A percentile compares a stretch with the other conserved stretches of the same genome.
These are phyloP conservation scores for Bombyx huttoni DNA, from an alignment of 2,888 invertebrate species.

Conservation along the genomic window DNA sequence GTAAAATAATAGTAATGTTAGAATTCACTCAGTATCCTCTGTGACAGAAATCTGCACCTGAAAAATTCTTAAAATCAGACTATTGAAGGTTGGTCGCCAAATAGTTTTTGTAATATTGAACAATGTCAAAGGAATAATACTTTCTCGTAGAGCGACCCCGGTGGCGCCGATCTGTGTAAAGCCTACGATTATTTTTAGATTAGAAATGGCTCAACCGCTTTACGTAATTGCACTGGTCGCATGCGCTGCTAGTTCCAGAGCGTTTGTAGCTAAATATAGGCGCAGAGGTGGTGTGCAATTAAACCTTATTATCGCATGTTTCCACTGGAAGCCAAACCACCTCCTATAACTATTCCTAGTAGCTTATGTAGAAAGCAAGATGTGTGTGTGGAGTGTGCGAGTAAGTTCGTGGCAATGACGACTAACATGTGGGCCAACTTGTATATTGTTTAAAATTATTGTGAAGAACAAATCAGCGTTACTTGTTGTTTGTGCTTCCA, in stretches of 20 bases:
- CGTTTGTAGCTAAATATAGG: constrained; percentile 67
- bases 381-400: constrained; percentile 42
- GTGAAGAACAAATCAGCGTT: too few relatives aligned
- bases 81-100: too few relatives aligned
- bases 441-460: constrained; percentile 26
- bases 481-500: too few relatives aligned
- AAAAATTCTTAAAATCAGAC: too few relatives aligned
- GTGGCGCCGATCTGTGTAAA: constrained; percentile 63
- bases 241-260: constrained; percentile 66
- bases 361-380: constrained; percentile 65
- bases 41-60: too few relatives aligned
- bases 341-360: constrained; percentile 37
- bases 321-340: constrained; percentile 57
- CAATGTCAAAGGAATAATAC: constrained; percentile 44
- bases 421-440: constrained; percentile 37
- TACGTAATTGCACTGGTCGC: constrained; percentile 70
- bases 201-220: constrained; percentile 73
- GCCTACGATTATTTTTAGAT: constrained; percentile 73
- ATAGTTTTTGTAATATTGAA: constrained; percentile 8
- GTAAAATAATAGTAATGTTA: too few relatives aligned
- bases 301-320: constrained; percentile 69
- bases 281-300: constrained; percentile 63
- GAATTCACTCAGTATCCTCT: too few relatives aligned
- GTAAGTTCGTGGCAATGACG: too few relatives aligned
- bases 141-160: constrained; percentile 59